Percentiles rank a stretch among this genome's conserved stretches.
phyloP scores from a whole-genome alignment of 35 echinoderm and acorn worm species.

The Lytechinus pictus region DNA sequence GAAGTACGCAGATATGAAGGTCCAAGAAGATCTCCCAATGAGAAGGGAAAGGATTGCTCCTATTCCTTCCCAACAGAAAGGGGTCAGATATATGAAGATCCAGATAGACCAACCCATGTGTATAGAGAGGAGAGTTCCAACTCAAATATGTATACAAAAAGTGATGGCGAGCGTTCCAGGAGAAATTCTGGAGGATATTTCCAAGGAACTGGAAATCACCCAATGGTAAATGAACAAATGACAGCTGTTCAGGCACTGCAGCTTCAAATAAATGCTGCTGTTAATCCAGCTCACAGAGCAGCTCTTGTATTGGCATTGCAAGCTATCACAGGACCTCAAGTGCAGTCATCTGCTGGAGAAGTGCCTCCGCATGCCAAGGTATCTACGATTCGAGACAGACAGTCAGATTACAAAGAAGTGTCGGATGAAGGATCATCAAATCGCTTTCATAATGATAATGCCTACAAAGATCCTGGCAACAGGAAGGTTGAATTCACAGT shows the following conservation, averaged over 20 bases:
- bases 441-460: not conserved
- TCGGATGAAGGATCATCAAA: not conserved
- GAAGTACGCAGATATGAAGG: too few species aligned
- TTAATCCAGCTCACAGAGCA: conserved; percentile 23
- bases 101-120: not conserved
- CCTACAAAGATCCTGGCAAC: not conserved
- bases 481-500: conserved; percentile 2
- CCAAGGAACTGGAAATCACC: not conserved
- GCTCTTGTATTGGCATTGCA: conserved; percentile 10
- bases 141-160: not conserved
- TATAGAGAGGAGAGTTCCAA: not conserved
- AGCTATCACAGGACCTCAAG: not conserved
- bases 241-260: conserved; percentile 20
- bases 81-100: not conserved
- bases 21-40: too few species aligned
- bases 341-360: not conserved
- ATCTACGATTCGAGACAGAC: not conserved
- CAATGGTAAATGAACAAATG: not conserved
- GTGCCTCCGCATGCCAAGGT: not conserved
- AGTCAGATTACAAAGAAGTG: not conserved
- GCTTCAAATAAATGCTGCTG: conserved; percentile 19
- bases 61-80: not conserved
- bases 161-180: not conserved
- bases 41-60: not conserved
- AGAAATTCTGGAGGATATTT: not conserved